phyloP scores from a whole-genome alignment of 2,888 invertebrate species.

The Nomada fabriciana region DNA sequence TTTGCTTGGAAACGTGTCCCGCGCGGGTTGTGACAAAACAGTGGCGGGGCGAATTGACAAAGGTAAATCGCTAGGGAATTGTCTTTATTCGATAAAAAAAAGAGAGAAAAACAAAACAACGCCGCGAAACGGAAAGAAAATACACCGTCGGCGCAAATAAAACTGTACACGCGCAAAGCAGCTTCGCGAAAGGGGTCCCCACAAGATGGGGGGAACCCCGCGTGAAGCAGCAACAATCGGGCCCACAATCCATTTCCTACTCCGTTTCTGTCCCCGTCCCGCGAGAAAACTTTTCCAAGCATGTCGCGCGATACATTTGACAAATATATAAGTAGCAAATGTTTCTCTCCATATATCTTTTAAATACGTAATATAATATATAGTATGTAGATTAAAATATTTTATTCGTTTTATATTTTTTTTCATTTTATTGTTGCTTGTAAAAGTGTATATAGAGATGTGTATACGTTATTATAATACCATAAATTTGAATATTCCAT shows the following conservation, averaged over 20 bases:
- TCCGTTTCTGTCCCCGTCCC: constrained; percentile 72
- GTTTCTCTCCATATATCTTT: constrained; percentile 73
- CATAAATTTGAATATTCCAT: constrained; percentile 80
- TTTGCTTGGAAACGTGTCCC: constrained; percentile 76
- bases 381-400: constrained; percentile 81
- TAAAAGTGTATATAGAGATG: constrained; percentile 82
- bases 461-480: constrained; percentile 81
- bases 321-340: constrained; percentile 81
- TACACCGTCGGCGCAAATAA: constrained; percentile 42
- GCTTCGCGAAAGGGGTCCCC: neutral
- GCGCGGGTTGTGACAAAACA: constrained; percentile 73
- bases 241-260: constrained; percentile 32
- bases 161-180: constrained; percentile 25
- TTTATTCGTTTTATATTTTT: constrained; percentile 79
- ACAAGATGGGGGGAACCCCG: neutral
- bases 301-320: constrained; percentile 72
- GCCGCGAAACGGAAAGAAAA: constrained; percentile 47
- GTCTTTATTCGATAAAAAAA: constrained; percentile 55
- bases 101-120: constrained; percentile 63
- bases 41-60: constrained; percentile 75
- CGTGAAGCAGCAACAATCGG: constrained; percentile 18
- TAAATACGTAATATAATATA: constrained; percentile 73
- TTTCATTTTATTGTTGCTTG: constrained; percentile 73
- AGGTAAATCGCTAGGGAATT: constrained; percentile 72
- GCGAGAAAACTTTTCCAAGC: constrained; percentile 80